phyloP scores from a whole-genome alignment of 2,797 vertebrate genomes.

The Oreortyx pictus region DNA sequence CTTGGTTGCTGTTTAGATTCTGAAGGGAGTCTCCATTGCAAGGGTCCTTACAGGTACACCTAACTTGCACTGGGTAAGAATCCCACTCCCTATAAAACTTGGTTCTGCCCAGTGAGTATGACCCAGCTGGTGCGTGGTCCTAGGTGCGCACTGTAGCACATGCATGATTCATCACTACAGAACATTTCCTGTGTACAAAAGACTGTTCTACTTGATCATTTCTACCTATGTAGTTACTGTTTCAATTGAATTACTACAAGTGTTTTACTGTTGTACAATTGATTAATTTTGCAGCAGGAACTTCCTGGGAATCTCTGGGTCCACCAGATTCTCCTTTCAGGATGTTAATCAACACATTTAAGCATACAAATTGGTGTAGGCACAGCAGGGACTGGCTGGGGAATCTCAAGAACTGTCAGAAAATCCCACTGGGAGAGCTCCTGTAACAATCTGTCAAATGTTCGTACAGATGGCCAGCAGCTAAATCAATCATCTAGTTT shows the following conservation, averaged over 20 bases:
- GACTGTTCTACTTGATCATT: neutral
- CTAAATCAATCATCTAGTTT: conserved; percentile 15
- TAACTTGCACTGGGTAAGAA: neutral
- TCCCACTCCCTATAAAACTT: neutral
- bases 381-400: neutral
- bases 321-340: neutral
- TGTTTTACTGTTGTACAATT: neutral
- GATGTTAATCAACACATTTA: neutral
- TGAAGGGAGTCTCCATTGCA: neutral
- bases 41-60: neutral
- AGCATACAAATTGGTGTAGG: conserved; percentile 15
- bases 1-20: neutral
- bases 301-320: neutral
- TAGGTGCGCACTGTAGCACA: neutral
- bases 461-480: neutral
- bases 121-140: neutral
- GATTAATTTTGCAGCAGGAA: neutral
- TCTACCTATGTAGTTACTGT: neutral
- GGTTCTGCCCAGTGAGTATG: neutral
- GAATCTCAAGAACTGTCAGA: conserved; percentile 4
- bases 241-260: neutral
- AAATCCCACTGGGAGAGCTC: neutral
- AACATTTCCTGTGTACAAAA: neutral
- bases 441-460: conserved; percentile 32
- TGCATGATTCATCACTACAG: neutral